A percentile compares a stretch with the other conserved stretches of the same genome.
These are phyloP conservation scores for Aphaenogaster ashmeadi DNA, from an alignment of 1,140 invertebrate species.

Conservation along the genomic window DNA sequence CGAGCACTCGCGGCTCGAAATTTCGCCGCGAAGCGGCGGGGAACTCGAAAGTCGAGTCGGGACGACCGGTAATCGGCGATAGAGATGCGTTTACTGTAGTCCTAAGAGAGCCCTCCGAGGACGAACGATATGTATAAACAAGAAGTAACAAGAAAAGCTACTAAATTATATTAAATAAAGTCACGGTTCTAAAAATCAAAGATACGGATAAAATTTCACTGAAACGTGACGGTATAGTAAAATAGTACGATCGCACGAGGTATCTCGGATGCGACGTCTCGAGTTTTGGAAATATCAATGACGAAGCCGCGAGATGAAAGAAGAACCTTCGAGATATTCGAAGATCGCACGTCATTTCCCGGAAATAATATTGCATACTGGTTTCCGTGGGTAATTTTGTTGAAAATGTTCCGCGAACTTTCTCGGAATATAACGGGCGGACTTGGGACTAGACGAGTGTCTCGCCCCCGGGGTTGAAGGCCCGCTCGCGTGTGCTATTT, in stretches of 20 bases:
- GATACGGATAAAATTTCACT: neutral
- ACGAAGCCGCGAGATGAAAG: neutral
- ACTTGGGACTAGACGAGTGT: neutral
- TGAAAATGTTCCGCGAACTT: conserved; percentile 10
- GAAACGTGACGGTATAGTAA: neutral
- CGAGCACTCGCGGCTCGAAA: conserved; percentile 6
- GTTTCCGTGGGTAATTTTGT: neutral
- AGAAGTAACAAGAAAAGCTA: neutral
- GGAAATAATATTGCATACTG: conserved; percentile 22
- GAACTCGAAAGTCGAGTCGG: neutral
- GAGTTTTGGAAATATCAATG: neutral
- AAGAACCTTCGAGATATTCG: conserved; percentile 7
- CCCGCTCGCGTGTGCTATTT: conserved; percentile 28
- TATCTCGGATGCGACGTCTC: neutral
- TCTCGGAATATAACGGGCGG: conserved; percentile 11
- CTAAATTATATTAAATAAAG: neutral
- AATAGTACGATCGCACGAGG: neutral
- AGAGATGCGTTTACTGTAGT: neutral
- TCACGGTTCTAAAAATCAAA: neutral
- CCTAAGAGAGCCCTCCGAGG: neutral
- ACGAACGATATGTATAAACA: neutral
- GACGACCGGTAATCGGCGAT: neutral
- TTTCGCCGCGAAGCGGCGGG: neutral
- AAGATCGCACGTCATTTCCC: conserved; percentile 6
- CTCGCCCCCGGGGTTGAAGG: neutral